Evolutionary conservation across 2,888 invertebrate genomes (phyloP).

Genomic region (Agyllia agylla): DNA sequence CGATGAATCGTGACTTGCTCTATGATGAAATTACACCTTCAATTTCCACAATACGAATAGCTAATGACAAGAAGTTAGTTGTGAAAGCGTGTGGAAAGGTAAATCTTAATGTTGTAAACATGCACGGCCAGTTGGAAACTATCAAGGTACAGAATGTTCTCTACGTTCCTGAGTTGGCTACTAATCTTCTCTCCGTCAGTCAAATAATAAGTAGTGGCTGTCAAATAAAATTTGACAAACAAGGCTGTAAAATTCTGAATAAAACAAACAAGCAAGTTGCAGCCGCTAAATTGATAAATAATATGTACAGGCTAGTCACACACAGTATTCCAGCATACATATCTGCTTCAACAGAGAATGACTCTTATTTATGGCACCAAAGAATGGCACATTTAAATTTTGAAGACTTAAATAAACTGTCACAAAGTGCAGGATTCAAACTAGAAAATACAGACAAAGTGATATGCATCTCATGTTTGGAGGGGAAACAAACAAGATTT

Average conservation of each 20-base stretch:
- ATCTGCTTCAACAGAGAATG: neutral
- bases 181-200: neutral
- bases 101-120: neutral
- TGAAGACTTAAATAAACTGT: neutral
- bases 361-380: neutral
- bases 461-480: neutral
- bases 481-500: neutral
- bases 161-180: neutral
- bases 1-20: neutral
- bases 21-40: neutral
- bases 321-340: neutral
- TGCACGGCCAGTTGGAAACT: neutral
- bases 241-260: neutral
- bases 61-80: neutral
- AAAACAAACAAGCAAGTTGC: neutral
- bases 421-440: neutral
- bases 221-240: neutral
- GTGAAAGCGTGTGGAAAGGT: neutral
- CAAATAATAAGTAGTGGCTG: neutral
- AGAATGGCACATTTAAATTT: neutral
- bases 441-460: neutral
- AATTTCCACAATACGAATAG: neutral
- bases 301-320: neutral
- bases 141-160: neutral
- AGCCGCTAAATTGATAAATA: neutral